These are phyloP conservation scores for Macropus fuliginosus DNA, from an alignment of 2,797 vertebrate species.

Conservation along the genomic window DNA sequence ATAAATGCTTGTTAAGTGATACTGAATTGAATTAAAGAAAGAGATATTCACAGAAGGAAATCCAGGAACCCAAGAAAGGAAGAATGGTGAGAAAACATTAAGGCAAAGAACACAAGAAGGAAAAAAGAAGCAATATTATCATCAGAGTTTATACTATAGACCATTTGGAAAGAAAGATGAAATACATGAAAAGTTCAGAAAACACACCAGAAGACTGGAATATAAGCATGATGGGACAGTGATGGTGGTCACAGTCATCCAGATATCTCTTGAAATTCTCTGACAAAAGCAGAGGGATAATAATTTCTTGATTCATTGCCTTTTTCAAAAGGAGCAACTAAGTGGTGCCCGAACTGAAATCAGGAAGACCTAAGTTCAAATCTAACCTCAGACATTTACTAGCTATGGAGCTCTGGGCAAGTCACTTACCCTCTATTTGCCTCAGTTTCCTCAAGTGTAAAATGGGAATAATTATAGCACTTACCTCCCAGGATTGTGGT, in stretches of 20 bases:
- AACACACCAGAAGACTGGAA: too few relatives aligned
- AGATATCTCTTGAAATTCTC: too few relatives aligned
- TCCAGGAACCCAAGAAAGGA: background rate
- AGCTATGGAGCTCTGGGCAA: background rate
- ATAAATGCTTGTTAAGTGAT: background rate
- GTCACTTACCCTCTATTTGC: background rate
- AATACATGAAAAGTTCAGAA: background rate
- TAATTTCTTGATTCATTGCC: too few relatives aligned
- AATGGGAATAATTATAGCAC: background rate
- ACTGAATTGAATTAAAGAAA: background rate
- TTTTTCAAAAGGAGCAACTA: background rate
- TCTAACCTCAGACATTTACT: background rate
- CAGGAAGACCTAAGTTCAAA: background rate
- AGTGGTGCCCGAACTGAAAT: background rate
- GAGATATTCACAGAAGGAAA: background rate
- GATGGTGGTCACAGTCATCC: too few relatives aligned
- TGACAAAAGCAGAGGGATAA: background rate
- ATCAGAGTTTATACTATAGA: background rate
- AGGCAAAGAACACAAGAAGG: background rate
- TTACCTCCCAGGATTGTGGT: background rate
- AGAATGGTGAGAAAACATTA: background rate
- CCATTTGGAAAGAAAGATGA: background rate
- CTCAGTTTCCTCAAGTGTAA: background rate
- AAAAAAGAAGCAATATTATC: background rate
- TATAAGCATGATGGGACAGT: too few relatives aligned